A percentile compares a stretch with the other conserved stretches of the same genome.
Evolutionary conservation across 2,797 vertebrate genomes (phyloP).

Genomic region (Crax fasciolata): DNA sequence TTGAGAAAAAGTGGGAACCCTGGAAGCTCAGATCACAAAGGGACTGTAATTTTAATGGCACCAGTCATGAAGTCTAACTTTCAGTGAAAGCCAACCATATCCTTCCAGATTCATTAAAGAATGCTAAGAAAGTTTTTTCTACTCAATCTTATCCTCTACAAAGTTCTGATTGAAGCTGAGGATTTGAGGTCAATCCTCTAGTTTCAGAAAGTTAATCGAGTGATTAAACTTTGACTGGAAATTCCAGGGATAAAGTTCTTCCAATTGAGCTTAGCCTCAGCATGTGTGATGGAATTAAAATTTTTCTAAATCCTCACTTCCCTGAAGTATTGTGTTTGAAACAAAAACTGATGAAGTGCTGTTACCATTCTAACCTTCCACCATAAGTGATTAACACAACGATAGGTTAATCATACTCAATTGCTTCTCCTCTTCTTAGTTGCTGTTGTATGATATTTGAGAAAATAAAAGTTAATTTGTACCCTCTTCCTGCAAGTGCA

Average conservation of each 20-base stretch:
- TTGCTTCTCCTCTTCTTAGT: background rate
- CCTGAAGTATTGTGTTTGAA: background rate
- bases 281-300: conserved; percentile 9
- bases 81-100: background rate
- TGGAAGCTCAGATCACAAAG: background rate
- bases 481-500: background rate
- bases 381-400: background rate
- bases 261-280: background rate
- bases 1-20: background rate
- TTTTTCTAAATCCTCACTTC: conserved; percentile 7
- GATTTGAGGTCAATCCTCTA: conserved; percentile 34
- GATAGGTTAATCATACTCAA: conserved; percentile 4
- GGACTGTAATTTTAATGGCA: background rate
- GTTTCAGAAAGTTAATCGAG: conserved; percentile 37
- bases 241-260: conserved; percentile 40
- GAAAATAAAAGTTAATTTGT: conserved; percentile 30
- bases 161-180: conserved; percentile 1
- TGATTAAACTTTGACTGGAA: conserved; percentile 54
- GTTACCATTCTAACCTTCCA: background rate
- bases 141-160: background rate
- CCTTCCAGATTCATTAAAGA: conserved; percentile 14
- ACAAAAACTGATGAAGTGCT: background rate
- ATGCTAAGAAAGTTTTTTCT: conserved; percentile 26
- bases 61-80: background rate
- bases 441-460: background rate